These are phyloP conservation scores for Anomalospiza imberbis DNA, from an alignment of 2,797 vertebrate species.

Conservation along the genomic window DNA sequence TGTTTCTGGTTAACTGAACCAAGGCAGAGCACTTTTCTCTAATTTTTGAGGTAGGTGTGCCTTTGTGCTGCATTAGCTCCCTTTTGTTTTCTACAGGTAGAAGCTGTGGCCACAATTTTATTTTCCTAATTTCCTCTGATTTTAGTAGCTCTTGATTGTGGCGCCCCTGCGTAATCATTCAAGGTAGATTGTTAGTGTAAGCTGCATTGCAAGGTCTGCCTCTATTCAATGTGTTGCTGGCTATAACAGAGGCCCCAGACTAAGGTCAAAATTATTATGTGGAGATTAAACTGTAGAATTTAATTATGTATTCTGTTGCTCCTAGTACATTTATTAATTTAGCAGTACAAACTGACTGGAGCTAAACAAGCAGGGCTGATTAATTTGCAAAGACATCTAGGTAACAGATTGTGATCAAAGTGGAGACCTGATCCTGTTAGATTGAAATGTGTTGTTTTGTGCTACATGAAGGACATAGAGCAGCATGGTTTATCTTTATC, in stretches of 20 bases:
- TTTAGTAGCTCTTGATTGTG: slow-evolving; percentile 29
- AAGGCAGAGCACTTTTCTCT: not conserved
- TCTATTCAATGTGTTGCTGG: slow-evolving; percentile 56
- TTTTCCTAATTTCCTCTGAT: slow-evolving; percentile 40
- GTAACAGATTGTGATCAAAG: slow-evolving; percentile 86
- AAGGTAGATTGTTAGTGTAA: slow-evolving; percentile 42
- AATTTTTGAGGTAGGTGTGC: not conserved
- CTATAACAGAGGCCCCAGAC: slow-evolving; percentile 77
- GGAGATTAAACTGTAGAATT: slow-evolving; percentile 95
- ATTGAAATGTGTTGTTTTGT: slow-evolving; percentile 81
- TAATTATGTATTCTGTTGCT: slow-evolving; percentile 87
- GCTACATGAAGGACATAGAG: slow-evolving; percentile 75
- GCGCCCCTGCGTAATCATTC: slow-evolving; percentile 1
- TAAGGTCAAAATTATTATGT: slow-evolving; percentile 85
- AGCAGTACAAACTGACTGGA: slow-evolving; percentile 78
- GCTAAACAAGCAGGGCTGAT: slow-evolving; percentile 82
- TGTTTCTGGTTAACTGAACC: not conserved
- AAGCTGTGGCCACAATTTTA: slow-evolving; percentile 1
- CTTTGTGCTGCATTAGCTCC: not conserved
- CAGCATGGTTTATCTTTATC: slow-evolving; percentile 80
- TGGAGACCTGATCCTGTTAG: slow-evolving; percentile 81
- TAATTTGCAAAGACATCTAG: slow-evolving; percentile 84
- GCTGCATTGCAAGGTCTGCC: slow-evolving; percentile 15
- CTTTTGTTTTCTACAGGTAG: not conserved
- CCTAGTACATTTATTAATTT: slow-evolving; percentile 82